Evolutionary conservation across 2,113 vertebrate species (phyloP).

Genomic region (Vimba vimba): DNA sequence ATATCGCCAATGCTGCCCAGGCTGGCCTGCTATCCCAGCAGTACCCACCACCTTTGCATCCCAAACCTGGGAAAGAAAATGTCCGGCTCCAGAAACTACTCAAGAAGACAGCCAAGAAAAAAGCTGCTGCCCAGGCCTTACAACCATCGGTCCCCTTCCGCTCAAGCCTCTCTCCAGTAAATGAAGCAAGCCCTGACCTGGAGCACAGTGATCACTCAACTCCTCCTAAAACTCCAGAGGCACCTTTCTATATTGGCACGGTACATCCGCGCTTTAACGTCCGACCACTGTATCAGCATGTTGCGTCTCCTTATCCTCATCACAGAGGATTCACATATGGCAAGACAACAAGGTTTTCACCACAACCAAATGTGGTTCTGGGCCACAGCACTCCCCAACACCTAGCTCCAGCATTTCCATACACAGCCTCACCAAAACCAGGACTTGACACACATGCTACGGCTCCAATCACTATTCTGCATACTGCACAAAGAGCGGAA

Average conservation of each 20-base stretch:
- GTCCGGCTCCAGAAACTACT: constrained; percentile 85
- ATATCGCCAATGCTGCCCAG: constrained; percentile 63
- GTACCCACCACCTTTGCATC: constrained; percentile 83
- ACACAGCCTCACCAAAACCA: constrained; percentile 40
- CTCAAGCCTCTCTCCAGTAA: constrained; percentile 89
- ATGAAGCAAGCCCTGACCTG: constrained; percentile 86
- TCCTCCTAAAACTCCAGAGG: constrained; percentile 66
- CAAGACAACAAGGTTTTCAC: constrained; percentile 66
- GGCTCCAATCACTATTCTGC: constrained; percentile 46
- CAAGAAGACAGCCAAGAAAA: constrained; percentile 84
- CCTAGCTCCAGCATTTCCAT: constrained; percentile 46
- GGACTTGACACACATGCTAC: constrained; percentile 26
- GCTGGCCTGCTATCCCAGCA: constrained; percentile 71
- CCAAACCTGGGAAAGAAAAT: constrained; percentile 92
- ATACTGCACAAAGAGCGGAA: constrained; percentile 27
- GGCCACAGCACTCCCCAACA: constrained; percentile 61
- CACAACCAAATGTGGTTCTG: constrained; percentile 61
- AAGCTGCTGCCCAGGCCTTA: constrained; percentile 57
- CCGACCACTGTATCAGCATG: constrained; percentile 72
- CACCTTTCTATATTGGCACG: constrained; percentile 9
- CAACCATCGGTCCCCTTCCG: constrained; percentile 75
- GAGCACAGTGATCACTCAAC: constrained; percentile 77
- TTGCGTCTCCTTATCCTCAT: constrained; percentile 78
- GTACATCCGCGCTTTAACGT: constrained; percentile 63
- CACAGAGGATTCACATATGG: constrained; percentile 69